These are phyloP conservation scores for Pediacus dermestoides DNA, from an alignment of 2,888 invertebrate species.

Conservation along the genomic window DNA sequence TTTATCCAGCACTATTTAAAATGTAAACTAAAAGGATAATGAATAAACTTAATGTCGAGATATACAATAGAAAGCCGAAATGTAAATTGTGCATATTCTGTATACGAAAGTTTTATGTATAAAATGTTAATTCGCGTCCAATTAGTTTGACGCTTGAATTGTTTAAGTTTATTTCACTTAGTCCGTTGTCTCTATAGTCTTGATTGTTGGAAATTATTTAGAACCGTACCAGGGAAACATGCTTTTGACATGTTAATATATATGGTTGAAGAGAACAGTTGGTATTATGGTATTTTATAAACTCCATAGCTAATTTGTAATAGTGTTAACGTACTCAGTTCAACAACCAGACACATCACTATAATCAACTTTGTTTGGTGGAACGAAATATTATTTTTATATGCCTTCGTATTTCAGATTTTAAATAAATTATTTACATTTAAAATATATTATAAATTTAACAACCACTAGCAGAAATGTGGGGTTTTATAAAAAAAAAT, in stretches of 20 bases:
- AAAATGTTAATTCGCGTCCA: conserved; percentile 3
- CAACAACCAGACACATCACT: not conserved
- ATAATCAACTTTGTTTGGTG: not conserved
- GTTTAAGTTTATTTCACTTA: conserved; percentile 20
- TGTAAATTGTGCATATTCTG: too few relatives aligned
- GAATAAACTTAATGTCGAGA: too few relatives aligned
- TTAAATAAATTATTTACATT: too few relatives aligned
- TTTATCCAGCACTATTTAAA: too few relatives aligned
- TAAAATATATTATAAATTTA: too few relatives aligned
- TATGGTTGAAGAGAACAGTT: conserved; percentile 21
- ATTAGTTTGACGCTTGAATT: conserved; percentile 11
- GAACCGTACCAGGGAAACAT: conserved; percentile 25
- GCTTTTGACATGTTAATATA: conserved; percentile 31
- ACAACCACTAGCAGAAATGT: too few relatives aligned
- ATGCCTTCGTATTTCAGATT: too few relatives aligned
- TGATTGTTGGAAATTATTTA: conserved; percentile 29
- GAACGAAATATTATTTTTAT: not conserved
- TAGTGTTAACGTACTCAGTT: conserved; percentile 3
- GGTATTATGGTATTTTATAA: conserved; percentile 23
- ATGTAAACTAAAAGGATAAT: too few relatives aligned
- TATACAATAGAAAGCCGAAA: too few relatives aligned
- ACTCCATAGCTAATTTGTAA: conserved; percentile 19
- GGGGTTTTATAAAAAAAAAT: too few relatives aligned
- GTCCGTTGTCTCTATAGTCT: conserved; percentile 24
- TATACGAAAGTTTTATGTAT: too few relatives aligned